Evolutionary conservation across 2,113 vertebrate genomes (phyloP).

Genomic region (Nansenia antarctica): DNA sequence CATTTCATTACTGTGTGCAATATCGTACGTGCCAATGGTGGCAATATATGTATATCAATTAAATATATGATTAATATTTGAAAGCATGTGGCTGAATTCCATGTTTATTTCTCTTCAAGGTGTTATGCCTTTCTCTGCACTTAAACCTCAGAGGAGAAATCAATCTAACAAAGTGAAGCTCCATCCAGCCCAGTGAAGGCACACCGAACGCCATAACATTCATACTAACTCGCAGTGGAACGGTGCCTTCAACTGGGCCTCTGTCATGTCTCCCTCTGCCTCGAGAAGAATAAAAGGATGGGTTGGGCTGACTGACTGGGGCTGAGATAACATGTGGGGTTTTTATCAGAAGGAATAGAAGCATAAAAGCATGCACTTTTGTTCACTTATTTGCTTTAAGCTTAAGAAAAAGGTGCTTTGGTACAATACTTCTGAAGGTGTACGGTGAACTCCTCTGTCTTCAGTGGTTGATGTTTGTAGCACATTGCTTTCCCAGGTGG

Average conservation of each 20-base stretch:
- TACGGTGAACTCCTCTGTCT: constrained; percentile 73
- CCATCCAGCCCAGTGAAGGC: constrained; percentile 9
- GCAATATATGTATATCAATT: constrained; percentile 84
- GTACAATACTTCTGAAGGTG: constrained; percentile 69
- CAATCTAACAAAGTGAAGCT: constrained; percentile 14
- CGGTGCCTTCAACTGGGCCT: background rate
- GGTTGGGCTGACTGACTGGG: background rate
- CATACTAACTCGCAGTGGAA: background rate
- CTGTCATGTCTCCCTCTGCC: constrained; percentile 27
- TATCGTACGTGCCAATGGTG: constrained; percentile 83
- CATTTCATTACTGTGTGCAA: constrained; percentile 84
- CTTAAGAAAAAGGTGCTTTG: constrained; percentile 69
- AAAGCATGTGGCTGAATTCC: constrained; percentile 81
- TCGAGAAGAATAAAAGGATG: constrained; percentile 17
- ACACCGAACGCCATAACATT: constrained; percentile 13
- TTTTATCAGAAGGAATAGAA: constrained; percentile 39
- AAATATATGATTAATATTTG: constrained; percentile 84
- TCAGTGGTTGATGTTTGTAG: constrained; percentile 77
- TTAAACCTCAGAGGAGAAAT: constrained; percentile 56
- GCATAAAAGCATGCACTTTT: constrained; percentile 37
- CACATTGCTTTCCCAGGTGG: constrained; percentile 76
- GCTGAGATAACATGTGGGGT: background rate
- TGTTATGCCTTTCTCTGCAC: constrained; percentile 77
- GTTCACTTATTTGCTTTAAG: constrained; percentile 70
- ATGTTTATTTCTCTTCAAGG: constrained; percentile 76